Base-by-base conservation (phyloP, 2,797 vertebrate genomes). In the Philypnodon macrostomus region DNA sequence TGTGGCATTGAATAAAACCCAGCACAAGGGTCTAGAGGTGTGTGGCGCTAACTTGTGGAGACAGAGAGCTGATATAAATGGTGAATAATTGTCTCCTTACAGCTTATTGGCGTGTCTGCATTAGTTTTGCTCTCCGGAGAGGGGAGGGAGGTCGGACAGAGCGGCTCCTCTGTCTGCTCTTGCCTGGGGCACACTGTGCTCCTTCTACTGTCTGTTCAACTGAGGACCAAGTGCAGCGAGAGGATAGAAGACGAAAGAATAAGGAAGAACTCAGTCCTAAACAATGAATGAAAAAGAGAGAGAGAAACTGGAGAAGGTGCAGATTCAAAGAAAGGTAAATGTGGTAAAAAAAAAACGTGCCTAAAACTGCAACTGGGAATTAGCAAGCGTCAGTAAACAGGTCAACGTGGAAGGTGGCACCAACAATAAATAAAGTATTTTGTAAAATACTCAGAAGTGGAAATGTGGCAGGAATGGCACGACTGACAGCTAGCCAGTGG, bases 11-110 rank as follows among this genome's bases (percentile, higher is more conserved):
- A 11, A 18, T 10, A 62, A 48, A 24, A 36, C 41, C 53, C 29
- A 21, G 36, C 53, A 17, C 29, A n/a, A 7, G 12, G 55, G 47
- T 62, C 30, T 34, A 47, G 67, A 63, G 13, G 56, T 54, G 45
- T 38, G 44, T 17, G 21, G 19, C 7, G 2, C 41, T 54, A 73
- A 65, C 36, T 39, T 33, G 42, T 24, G 57, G 53, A 55, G 64
- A 74, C 51, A 26, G 18, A 38, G 32, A 65, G 71, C 63, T 70
- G 67, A 81, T 80, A 75, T 68, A 79, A 80, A 82, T 70, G 59
- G 70, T 81, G 81, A 85, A 80, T 85, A 85, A 86, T 81, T 79
- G 68, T 80, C 74, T 80, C 52, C 48, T 73, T 68, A 65, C 62
- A 80, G 62, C 60, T 81, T 75, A 79, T 79, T 85, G 72, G 65